Evolutionary conservation across 2,113 vertebrate genomes (phyloP).

Genomic region (Anhinga rufa): DNA sequence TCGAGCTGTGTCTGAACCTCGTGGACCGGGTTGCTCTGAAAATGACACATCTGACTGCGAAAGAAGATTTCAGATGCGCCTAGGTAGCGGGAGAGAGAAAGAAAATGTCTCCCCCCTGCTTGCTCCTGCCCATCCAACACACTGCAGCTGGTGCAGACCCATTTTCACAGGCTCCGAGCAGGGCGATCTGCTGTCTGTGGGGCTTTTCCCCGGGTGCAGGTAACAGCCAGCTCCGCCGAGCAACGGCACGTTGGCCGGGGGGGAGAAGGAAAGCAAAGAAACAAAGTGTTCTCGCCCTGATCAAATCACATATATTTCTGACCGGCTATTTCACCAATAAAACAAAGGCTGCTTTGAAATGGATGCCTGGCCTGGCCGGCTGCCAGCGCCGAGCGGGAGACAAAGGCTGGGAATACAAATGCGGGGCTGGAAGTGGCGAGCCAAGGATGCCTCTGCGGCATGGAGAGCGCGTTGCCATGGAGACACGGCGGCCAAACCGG

Average conservation of each 20-base stretch:
- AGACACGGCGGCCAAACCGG: constrained; percentile 52
- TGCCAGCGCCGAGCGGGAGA: constrained; percentile 45
- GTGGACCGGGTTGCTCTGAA: not conserved
- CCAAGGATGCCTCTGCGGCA: constrained; percentile 16
- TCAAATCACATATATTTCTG: not conserved
- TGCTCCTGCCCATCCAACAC: not conserved
- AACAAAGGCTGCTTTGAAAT: constrained; percentile 62
- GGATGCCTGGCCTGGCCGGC: constrained; percentile 57
- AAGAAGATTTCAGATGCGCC: not conserved
- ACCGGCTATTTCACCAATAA: not conserved
- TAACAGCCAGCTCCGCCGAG: not conserved
- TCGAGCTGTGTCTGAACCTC: not conserved
- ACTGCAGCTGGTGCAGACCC: not conserved
- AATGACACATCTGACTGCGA: not conserved
- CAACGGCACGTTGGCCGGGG: not conserved
- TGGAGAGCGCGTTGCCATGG: constrained; percentile 65
- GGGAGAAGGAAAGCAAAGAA: not conserved
- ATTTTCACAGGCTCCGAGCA: rapidly evolving
- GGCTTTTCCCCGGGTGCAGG: not conserved
- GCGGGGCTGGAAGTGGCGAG: constrained; percentile 1
- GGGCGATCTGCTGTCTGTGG: not conserved
- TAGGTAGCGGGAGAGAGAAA: not conserved
- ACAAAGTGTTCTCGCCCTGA: not conserved
- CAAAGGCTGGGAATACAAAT: constrained; percentile 61
- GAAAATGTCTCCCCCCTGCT: not conserved